A percentile compares a stretch with the other conserved stretches of the same genome.
phyloP scores from a whole-genome alignment of 2,113 vertebrate genomes.

The Ivindomyrus marchei region DNA sequence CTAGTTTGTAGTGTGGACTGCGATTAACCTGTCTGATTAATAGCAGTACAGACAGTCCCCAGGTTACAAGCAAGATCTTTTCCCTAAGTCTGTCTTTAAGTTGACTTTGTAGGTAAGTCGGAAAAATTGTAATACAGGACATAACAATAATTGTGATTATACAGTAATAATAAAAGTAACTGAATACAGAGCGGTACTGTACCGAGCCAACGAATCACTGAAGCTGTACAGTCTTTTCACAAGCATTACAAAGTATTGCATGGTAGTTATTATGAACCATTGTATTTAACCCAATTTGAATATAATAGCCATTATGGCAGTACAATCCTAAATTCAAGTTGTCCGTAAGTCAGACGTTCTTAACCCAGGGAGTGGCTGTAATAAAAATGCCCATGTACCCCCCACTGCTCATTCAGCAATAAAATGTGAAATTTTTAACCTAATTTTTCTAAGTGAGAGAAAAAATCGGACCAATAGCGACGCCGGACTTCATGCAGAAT shows the following conservation, averaged over 20 bases:
- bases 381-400: background rate
- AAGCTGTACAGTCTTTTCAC: background rate
- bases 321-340: background rate
- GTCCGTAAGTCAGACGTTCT: background rate
- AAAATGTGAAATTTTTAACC: background rate
- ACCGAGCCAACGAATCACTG: background rate
- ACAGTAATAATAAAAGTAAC: background rate
- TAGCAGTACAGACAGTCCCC: background rate
- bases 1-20: background rate
- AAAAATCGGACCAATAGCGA: conserved; percentile 73
- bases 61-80: background rate
- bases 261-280: too few relatives aligned
- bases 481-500: conserved; percentile 72
- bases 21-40: background rate
- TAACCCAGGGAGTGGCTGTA: background rate
- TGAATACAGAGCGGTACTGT: background rate
- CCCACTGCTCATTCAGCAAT: background rate
- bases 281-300: background rate
- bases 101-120: background rate
- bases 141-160: background rate
- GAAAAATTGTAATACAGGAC: background rate
- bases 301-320: background rate
- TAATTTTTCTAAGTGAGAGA: conserved; percentile 57
- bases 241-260: too few relatives aligned
- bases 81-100: background rate